Evolutionary conservation across 2,113 vertebrate genomes (phyloP), one percentile per base, ranked within the genome.

Genomic region (Elgaria multicarinata): DNA sequence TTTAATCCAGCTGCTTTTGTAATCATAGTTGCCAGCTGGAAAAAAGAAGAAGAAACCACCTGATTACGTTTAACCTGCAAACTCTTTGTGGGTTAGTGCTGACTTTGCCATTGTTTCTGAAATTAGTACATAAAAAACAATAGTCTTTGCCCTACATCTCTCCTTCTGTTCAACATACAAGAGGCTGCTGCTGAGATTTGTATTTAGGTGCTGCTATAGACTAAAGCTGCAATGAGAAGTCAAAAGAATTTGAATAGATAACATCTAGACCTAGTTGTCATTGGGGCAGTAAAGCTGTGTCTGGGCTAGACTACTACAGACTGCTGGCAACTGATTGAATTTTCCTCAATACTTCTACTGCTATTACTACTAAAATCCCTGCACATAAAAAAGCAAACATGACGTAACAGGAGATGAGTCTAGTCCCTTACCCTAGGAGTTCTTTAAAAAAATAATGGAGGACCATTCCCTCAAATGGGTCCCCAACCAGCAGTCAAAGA

Each of bases 41-140:
- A 85, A 91, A 94, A 94, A 93, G 94, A n/a, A n/a, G n/a, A n/a
- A n/a, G n/a, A n/a, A n/a, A n/a, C n/a, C 87, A 12, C 50, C 39
- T 85, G 55, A 90, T 92, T 86, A 83, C 81, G 94, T 94, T 89
- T 93, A 92, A 93, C 91, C 94, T 90, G 92, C 71, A 77, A 71
- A 77, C 88, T 90, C 62, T 36, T 74, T 62, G 28, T 10, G 1
- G 1, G 53, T 64, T 79, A 85, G 62, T 67, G 75, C 1, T 53
- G 16, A 85, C 53, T n/a, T 93, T 85, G 33, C 74, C 64, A 44
- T 53, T 89, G 58, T 79, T 90, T 83, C 75, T 90, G 82, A 91
- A 89, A 92, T 85, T 0, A 33, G 9, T 26, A 36, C 6, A 14
- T 64, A 79, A 83, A 87, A 67, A 83, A 90, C 69, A 76, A 88